These are phyloP conservation scores for Catonia carolina DNA, from an alignment of 2,888 invertebrate species.

Conservation along the genomic window DNA sequence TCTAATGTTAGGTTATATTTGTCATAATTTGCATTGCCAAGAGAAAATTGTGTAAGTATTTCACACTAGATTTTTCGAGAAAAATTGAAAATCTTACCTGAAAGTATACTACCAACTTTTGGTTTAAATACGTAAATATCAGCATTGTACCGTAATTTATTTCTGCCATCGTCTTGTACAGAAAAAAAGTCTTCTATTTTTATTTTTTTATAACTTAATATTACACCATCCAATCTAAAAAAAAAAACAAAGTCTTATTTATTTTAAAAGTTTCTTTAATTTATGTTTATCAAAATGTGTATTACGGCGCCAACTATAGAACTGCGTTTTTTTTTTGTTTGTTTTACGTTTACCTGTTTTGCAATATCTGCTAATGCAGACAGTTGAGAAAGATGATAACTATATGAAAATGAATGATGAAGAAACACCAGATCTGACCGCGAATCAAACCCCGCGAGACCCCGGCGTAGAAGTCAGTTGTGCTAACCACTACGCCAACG, in stretches of 20 bases:
- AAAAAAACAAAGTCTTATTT: background rate
- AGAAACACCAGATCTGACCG: too few relatives aligned
- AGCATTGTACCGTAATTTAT: slow-evolving; percentile 26
- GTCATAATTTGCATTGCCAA: too few relatives aligned
- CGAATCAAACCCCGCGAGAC: too few relatives aligned
- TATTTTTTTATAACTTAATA: slow-evolving; percentile 30
- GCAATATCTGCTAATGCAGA: too few relatives aligned
- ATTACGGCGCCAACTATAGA: background rate
- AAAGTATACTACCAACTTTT: slow-evolving; percentile 25
- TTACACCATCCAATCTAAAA: slow-evolving; percentile 28
- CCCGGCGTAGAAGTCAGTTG: too few relatives aligned
- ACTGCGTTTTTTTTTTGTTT: background rate
- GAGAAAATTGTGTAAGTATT: too few relatives aligned
- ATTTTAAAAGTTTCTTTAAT: background rate
- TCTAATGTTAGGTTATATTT: too few relatives aligned
- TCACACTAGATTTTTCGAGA: too few relatives aligned
- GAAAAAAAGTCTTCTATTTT: slow-evolving; percentile 23
- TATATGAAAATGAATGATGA: too few relatives aligned
- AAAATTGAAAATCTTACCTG: slow-evolving; percentile 29
- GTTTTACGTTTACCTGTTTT: too few relatives aligned
- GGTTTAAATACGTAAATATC: slow-evolving; percentile 31
- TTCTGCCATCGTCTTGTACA: slow-evolving; percentile 23
- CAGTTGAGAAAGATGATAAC: too few relatives aligned
- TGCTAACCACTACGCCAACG: too few relatives aligned
- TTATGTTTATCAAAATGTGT: background rate